A percentile compares a stretch with the other conserved stretches of the same genome.
These are phyloP conservation scores for Sinopyrophorus schimmeli DNA, from an alignment of 2,888 invertebrate genomes.

Conservation along the genomic window DNA sequence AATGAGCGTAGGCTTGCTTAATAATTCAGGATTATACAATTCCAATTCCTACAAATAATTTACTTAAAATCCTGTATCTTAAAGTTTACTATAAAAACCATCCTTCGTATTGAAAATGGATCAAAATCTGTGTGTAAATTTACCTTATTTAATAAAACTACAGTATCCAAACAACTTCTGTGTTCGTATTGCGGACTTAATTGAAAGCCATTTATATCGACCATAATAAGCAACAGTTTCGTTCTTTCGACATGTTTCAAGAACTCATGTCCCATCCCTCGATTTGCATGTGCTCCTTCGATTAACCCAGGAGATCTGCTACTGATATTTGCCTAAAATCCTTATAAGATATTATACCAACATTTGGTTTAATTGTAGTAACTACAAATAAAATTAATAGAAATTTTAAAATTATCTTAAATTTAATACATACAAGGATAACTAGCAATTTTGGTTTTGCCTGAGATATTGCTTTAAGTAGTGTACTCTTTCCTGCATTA, in stretches of 20 bases:
- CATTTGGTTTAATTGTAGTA: constrained; percentile 89
- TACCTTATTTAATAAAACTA: constrained; percentile 80
- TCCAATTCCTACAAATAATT: constrained; percentile 79
- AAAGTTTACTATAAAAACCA: background rate
- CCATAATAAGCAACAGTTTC: constrained; percentile 81
- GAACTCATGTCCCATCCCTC: constrained; percentile 83
- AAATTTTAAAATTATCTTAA: too few species aligned
- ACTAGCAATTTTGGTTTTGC: constrained; percentile 87
- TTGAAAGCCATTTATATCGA: constrained; percentile 90
- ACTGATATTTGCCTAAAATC: constrained; percentile 83
- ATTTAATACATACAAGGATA: constrained; percentile 78
- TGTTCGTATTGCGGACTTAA: constrained; percentile 68
- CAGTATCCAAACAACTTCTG: constrained; percentile 81
- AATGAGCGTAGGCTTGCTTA: constrained; percentile 83
- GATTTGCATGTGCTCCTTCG: constrained; percentile 90
- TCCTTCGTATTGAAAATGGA: constrained; percentile 24
- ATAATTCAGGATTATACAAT: constrained; percentile 80
- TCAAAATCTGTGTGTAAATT: too few species aligned
- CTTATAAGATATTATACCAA: constrained; percentile 77
- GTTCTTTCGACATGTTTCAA: constrained; percentile 93
- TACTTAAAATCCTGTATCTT: background rate
- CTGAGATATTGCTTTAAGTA: constrained; percentile 80
- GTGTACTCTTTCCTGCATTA: constrained; percentile 95
- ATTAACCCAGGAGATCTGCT: constrained; percentile 96
- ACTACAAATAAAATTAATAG: constrained; percentile 61